phyloP scores from a whole-genome alignment of 1,140 invertebrate species.

The Cepaea nemoralis region DNA sequence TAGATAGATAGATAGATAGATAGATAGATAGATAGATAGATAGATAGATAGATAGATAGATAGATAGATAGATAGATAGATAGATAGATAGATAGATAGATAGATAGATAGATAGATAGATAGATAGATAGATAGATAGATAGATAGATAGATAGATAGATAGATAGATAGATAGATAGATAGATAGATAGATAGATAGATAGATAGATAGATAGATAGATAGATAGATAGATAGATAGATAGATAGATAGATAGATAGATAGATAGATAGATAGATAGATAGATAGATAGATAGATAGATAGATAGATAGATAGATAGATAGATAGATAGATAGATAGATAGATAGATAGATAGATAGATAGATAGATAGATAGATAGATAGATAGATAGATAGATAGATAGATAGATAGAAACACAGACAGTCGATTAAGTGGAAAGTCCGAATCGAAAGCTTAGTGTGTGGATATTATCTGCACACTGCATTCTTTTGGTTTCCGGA shows the following conservation, averaged over 20 bases:
- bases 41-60: conserved; percentile 9
- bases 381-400: not conserved
- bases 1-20: too few relatives aligned
- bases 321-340: not conserved
- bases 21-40: not conserved
- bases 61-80: too few relatives aligned
- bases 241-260: not conserved
- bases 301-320: not conserved
- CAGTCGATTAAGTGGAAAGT: not conserved
- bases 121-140: too few relatives aligned
- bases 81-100: too few relatives aligned
- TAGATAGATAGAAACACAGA: not conserved
- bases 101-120: not conserved
- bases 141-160: not conserved
- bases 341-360: not conserved
- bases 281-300: not conserved
- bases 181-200: conserved; percentile 12
- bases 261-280: not conserved
- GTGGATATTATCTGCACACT: too few relatives aligned
- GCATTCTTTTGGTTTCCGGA: too few relatives aligned
- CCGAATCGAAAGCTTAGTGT: too few relatives aligned
- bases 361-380: not conserved
- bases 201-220: not conserved
- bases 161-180: not conserved
- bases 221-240: not conserved